Conservation (phyloP, 2,888 invertebrate genomes). For the Zaprionus obscuricornis region DNA sequence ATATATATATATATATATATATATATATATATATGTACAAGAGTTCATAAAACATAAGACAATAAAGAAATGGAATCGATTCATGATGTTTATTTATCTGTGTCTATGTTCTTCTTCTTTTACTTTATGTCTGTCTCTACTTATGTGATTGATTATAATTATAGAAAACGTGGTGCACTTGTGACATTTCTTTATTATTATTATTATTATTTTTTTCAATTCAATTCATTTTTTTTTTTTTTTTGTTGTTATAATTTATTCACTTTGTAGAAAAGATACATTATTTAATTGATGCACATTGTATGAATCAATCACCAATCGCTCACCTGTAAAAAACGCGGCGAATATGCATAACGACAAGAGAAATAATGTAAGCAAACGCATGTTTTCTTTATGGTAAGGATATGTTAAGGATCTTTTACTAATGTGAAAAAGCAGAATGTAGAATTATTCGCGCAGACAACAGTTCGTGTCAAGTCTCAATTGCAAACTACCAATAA, state of each 20-base stretch:
- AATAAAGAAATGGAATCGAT: no score
- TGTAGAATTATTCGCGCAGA: constrained; percentile 2
- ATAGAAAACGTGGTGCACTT: background rate
- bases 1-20: no score
- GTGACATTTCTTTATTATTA: constrained; percentile 1
- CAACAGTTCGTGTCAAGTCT: constrained; percentile 60
- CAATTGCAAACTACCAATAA: constrained; percentile 77
- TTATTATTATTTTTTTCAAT: constrained; percentile 17
- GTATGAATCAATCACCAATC: background rate
- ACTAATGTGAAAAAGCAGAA: background rate
- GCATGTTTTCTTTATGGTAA: constrained; percentile 39
- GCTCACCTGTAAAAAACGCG: constrained; percentile 54
- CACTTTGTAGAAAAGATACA: constrained; percentile 11
- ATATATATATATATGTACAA: no score
- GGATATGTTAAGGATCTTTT: constrained; percentile 15
- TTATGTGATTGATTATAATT: constrained; percentile 49
- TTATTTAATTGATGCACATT: constrained; percentile 19
- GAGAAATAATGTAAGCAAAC: constrained; percentile 27
- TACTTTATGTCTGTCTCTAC: constrained; percentile 2
- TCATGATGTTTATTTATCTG: no score
- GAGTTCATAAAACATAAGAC: constrained; percentile 30
- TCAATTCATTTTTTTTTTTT: background rate
- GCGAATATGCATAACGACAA: constrained; percentile 37
- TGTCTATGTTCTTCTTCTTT: background rate
- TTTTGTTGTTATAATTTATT: constrained; percentile 15